Base-by-base conservation (phyloP, 2,113 vertebrate species). In the Noturus placidus region DNA sequence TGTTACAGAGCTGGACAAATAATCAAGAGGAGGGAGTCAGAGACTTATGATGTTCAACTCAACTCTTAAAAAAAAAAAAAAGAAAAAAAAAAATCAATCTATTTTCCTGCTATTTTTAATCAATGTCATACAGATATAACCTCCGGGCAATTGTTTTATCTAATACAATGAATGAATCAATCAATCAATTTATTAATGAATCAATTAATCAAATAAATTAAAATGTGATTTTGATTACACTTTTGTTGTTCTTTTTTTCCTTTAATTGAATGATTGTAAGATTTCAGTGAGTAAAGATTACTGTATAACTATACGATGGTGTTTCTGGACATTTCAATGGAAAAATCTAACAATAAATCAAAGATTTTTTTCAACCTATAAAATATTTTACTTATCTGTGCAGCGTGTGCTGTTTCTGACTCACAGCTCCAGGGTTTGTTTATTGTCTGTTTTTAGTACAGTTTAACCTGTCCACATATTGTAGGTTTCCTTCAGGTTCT, bases 311-410 rank as follows among this genome's bases (percentile, higher is more conserved):
- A 61, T 74, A 38, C 2, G 25, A 74, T 81, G 14, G 30, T 35
- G 46, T 78, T 14, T 81, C 77, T 82, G 78, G 76, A 25, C 3
- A 88, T 76, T 82, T 86, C 15, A 52, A 11, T 42, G 35, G 77
- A 67, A 38, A 27, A 5, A 54, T 78, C 50, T 54, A 78, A 54
- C 76, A 54, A 35, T 57, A 0, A 17, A 78, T n/a, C 22, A 52
- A 76, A 33, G 0, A 11, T 46, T 50, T 50, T 50, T 50, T 25
- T 33, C 17, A 74, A 74, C 11, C 8, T 17, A 17, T 38, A 7
- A 46, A 38, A 78, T 78, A 78, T 52, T 25, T 27, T 52, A n/a
- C n/a, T n/a, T n/a, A 17, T 78, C 42, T 46, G 38, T 22, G 13
- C 5, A 52, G 25, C 15, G 0, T 19, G 17, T 52, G 5, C 27